Base-by-base conservation (phyloP, 2,797 vertebrate species). In the Sebastiscus albofasciatus region DNA sequence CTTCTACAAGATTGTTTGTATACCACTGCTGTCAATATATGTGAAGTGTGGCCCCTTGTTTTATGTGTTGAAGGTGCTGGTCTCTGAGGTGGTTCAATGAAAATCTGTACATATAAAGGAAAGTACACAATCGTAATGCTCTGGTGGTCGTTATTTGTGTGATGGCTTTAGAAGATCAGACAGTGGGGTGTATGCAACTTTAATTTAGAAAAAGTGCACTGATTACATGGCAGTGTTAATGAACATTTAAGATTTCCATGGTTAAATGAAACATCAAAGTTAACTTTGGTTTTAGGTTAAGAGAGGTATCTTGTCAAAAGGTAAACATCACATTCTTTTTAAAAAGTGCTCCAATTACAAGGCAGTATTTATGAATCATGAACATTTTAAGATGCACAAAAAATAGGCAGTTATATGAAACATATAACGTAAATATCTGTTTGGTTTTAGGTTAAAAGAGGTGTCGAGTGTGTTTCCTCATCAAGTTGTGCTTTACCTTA, bases 31-130 rank as follows among this genome's bases (percentile, higher is more conserved):
- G 93, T 96, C 93, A 2, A 91, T 89, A 76, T 85, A 83, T 84
- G 93, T 95, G 85, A 96, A 87, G 91, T 93, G 92, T 95, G 91
- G 77, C 81, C 91, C 95, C 95, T 95, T 95, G 93, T 97, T 95
- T 94, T 90, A 91, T 94, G 94, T 96, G 94, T 92, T 52, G 36
- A 88, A 11, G 87, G 82, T 88, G 86, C 88, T 94, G 90, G 89
- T 93, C 82, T 95, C 90, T 90, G 90, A 92, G 88, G 78, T 92
- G 91, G 90, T 90, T 90, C 71, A 87, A 68, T 95, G 90, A 94
- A 94, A 92, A 95, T 91, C 90, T 95, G 94, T 96, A 95, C 79
- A 96, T 96, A 96, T 95, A 96, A 95, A 96, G 79, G 24, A 94
- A 92, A 89, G 91, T 95, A 95, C 87, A 94, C 84, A 90, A 86